Evolutionary conservation across 1,140 invertebrate genomes (phyloP), one percentile per base, ranked within the genome.

Genomic region (Drosophila erecta): DNA sequence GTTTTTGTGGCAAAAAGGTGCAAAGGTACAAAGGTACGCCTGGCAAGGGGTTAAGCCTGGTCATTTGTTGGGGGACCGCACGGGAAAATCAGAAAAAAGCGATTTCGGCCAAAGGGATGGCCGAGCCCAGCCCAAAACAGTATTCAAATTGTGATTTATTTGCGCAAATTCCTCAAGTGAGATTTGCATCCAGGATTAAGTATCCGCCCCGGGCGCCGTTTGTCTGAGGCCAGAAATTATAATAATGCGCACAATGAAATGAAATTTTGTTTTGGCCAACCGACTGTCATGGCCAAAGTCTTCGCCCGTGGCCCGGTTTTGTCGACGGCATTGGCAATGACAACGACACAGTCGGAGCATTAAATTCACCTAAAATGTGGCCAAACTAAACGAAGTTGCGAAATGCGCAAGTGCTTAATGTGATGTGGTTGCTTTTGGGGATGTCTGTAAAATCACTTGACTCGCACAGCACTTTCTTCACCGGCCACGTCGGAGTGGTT

Each of bases 141-240:
- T 80, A 79, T 79, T 87, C 61, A 83, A 87, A 87, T 79, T 50
- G 59, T 69, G 55, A 83, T 53, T 76, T 87, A 87, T 87, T 79
- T 79, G 40, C 43, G 15, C 47, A 64, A 81, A 83, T 83, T 76
- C 65, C 44, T 79, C 79, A 60, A 81, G 74, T 58, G 79, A 81
- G 79, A 81, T 81, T 81, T 76, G 56, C 27, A 22, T 30, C 59
- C 24, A 37, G 60, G 77, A 74, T 57, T 58, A 62, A 40, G 57
- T 50, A 72, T 64, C 4, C 54, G 58, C 44, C 70, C 30, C 22
- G 22, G 53, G 46, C 35, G 58, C 43, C 69, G 56, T 54, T 46
- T 54, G 76, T 66, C 76, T 78, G 59, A 53, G 57, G 14, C 37
- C 37, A 20, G 27, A 79, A 58, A 71, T 66, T 65, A 54, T 74